Percentiles rank a stretch among this genome's conserved stretches.
These are phyloP conservation scores for Papilio xuthus DNA, from an alignment of 1,140 invertebrate species.

Conservation along the genomic window DNA sequence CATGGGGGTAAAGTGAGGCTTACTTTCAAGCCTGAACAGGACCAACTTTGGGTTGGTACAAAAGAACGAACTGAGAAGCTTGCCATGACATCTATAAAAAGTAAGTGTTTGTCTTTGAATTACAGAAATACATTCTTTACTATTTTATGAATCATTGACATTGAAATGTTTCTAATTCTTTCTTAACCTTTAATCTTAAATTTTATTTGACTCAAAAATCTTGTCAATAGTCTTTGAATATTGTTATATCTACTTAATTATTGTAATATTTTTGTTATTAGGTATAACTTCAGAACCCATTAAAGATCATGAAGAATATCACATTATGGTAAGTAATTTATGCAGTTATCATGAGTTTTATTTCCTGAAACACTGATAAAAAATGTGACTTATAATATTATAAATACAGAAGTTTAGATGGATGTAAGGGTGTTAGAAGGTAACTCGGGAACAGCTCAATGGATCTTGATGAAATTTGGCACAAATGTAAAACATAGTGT, in stretches of 20 bases:
- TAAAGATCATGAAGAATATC: slow-evolving; percentile 95
- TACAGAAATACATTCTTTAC: background rate
- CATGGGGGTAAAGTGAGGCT: slow-evolving; percentile 95
- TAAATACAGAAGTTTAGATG: too few species aligned
- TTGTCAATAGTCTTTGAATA: too few species aligned
- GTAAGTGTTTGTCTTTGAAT: slow-evolving; percentile 60
- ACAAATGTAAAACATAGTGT: too few species aligned
- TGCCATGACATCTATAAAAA: slow-evolving; percentile 94
- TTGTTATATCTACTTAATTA: background rate
- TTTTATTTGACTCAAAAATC: too few species aligned
- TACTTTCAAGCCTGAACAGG: slow-evolving; percentile 95
- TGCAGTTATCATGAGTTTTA: too few species aligned
- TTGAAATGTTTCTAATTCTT: background rate
- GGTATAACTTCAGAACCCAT: slow-evolving; percentile 89
- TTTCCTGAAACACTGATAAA: background rate
- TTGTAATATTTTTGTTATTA: slow-evolving; percentile 50
- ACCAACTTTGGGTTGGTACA: slow-evolving; percentile 96
- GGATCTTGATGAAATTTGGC: too few species aligned
- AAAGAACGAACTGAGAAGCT: slow-evolving; percentile 97
- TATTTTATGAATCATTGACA: background rate
- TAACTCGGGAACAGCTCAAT: too few species aligned
- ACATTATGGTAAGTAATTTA: slow-evolving; percentile 89
- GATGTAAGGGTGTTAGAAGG: too few species aligned
- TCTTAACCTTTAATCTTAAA: too few species aligned
- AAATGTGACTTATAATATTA: slow-evolving; percentile 25